These are phyloP conservation scores for Dynastes grantii DNA, from an alignment of 2,888 invertebrate species.

Conservation along the genomic window DNA sequence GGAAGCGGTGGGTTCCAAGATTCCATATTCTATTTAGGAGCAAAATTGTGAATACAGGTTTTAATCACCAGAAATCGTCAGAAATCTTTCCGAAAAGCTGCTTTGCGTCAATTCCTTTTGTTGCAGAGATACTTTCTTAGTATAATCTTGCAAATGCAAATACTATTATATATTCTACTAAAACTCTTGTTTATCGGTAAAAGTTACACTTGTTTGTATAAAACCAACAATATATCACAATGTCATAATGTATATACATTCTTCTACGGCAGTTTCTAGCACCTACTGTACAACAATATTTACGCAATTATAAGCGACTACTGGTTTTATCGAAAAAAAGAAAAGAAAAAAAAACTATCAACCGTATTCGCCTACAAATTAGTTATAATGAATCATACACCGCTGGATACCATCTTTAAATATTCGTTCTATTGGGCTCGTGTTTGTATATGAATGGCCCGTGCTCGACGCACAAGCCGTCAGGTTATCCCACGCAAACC, in stretches of 20 bases:
- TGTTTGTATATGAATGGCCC: conserved; percentile 59
- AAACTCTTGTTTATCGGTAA: no score
- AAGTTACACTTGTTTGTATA: neutral
- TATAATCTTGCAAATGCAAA: no score
- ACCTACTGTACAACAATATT: conserved; percentile 30
- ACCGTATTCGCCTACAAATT: conserved; percentile 58
- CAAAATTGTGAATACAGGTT: no score
- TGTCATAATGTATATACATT: neutral
- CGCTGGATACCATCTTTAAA: conserved; percentile 59
- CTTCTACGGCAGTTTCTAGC: no score
- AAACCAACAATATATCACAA: neutral
- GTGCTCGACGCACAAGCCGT: conserved; percentile 63
- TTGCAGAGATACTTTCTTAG: no score
- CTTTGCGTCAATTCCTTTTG: no score
- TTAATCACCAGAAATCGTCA: no score
- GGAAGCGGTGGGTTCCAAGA: no score
- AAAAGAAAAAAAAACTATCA: conserved; percentile 21
- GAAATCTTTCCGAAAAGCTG: no score
- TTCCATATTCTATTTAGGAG: no score
- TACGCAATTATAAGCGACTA: conserved; percentile 51
- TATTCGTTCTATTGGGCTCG: conserved; percentile 56
- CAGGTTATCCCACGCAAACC: conserved; percentile 64
- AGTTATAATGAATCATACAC: conserved; percentile 60
- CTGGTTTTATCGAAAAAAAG: conserved; percentile 48
- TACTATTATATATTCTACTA: no score